Percentiles rank a stretch among this genome's conserved stretches.
These are phyloP conservation scores for Vanessa atalanta DNA, from an alignment of 1,140 invertebrate species.

Conservation along the genomic window DNA sequence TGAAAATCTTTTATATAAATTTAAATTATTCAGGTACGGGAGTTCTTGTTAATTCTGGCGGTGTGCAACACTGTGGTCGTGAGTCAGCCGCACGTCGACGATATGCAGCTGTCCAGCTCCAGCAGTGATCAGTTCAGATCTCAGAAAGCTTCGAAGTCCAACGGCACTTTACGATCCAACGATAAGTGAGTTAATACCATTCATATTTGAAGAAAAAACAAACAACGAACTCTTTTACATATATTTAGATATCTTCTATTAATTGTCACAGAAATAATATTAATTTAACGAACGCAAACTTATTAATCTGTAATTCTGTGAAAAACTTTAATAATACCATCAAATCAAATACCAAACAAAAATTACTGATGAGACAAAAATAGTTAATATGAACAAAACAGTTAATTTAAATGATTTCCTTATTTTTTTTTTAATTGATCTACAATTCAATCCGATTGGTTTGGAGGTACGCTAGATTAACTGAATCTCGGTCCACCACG, in stretches of 20 bases:
- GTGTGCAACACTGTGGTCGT: conserved; percentile 99
- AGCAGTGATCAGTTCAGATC: conserved; percentile 79
- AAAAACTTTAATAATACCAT: too few species aligned
- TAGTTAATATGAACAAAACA: too few species aligned
- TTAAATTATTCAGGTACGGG: conserved; percentile 83
- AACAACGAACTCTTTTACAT: too few species aligned
- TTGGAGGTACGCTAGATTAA: conserved; percentile 83
- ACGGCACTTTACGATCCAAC: conserved; percentile 67
- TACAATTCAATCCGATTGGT: conserved; percentile 35
- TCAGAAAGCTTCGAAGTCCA: conserved; percentile 52
- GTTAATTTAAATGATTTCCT: not conserved
- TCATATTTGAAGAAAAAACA: too few species aligned
- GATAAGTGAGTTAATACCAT: conserved; percentile 62
- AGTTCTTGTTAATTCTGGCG: conserved; percentile 95
- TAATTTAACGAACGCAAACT: too few species aligned
- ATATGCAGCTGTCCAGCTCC: conserved; percentile 89
- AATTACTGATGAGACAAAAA: too few species aligned
- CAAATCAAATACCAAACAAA: too few species aligned
- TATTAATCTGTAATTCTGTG: too few species aligned
- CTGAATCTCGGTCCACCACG: conserved; percentile 88
- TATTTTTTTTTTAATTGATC: conserved; percentile 8
- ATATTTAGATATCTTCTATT: too few species aligned
- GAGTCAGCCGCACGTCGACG: conserved; percentile 92
- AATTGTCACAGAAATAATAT: too few species aligned
- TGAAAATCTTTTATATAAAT: too few species aligned